Conservation (phyloP, 2,113 vertebrate genomes). For the Hippocampus comes region DNA sequence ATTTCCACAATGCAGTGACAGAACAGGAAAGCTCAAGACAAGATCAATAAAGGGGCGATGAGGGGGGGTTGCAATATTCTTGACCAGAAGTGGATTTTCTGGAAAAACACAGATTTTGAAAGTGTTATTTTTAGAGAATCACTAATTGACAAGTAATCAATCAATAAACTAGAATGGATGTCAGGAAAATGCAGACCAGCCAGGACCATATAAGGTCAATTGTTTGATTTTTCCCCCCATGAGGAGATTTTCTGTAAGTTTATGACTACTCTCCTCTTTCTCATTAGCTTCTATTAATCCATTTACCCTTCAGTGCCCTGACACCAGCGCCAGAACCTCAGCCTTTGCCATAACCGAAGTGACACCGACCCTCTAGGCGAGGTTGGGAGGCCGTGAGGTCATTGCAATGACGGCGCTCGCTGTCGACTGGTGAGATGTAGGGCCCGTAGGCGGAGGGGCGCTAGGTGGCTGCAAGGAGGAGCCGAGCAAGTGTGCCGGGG, state of each 20-base stretch:
- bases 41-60: not conserved
- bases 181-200: not conserved
- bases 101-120: not conserved
- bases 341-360: constrained; percentile 67
- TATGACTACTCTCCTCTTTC: constrained; percentile 37
- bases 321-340: constrained; percentile 57
- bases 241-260: not conserved
- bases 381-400: constrained; percentile 71
- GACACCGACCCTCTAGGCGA: constrained; percentile 71
- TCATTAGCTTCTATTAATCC: constrained; percentile 75
- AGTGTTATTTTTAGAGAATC: not conserved
- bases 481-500: constrained; percentile 63
- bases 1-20: constrained; percentile 51
- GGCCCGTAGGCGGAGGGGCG: constrained; percentile 62
- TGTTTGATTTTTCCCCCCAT: constrained; percentile 21
- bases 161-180: not conserved
- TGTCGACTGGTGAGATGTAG: constrained; percentile 66
- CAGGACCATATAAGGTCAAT: not conserved
- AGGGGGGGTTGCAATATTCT: not conserved
- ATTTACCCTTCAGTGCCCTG: constrained; percentile 69
- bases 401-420: constrained; percentile 67
- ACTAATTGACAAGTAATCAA: not conserved
- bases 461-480: constrained; percentile 65
- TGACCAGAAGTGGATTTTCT: not conserved
- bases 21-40: constrained; percentile 27